phyloP scores from a whole-genome alignment of 2,797 vertebrate species.

The Acanthiza pusilla region DNA sequence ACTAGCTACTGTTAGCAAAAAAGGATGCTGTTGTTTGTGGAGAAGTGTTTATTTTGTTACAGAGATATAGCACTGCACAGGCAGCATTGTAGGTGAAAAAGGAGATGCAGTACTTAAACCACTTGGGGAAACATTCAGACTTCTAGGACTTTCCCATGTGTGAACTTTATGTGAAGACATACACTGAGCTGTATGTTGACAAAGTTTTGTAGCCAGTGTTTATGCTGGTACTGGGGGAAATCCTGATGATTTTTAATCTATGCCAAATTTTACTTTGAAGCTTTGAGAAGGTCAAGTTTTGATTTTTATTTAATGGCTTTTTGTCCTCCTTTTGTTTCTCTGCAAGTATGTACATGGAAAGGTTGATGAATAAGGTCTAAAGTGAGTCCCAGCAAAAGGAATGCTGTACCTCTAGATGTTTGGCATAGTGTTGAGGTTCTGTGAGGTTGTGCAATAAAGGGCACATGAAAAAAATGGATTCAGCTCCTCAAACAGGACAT shows the following conservation, averaged over 20 bases:
- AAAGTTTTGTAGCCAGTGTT: background rate
- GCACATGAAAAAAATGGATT: rapidly evolving
- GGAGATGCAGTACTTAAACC: background rate
- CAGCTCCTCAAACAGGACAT: background rate
- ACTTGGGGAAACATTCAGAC: background rate
- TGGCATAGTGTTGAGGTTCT: background rate
- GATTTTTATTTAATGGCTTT: background rate
- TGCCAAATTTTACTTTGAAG: background rate
- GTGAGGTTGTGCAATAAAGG: background rate
- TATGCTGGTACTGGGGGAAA: background rate
- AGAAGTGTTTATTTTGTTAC: background rate
- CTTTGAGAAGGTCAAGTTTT: background rate
- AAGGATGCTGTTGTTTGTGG: background rate
- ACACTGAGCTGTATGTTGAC: background rate
- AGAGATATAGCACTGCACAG: background rate
- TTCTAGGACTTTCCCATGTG: background rate
- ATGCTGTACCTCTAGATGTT: background rate
- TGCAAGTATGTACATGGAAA: background rate
- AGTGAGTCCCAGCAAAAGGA: background rate
- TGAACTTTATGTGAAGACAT: background rate
- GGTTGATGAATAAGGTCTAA: background rate
- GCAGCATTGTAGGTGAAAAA: background rate
- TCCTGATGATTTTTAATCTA: background rate
- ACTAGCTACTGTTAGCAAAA: background rate
- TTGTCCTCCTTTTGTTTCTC: background rate